Percentiles rank a stretch among this genome's conserved stretches.
These are phyloP conservation scores for Brachyistius frenatus DNA, from an alignment of 2,113 vertebrate species.

Conservation along the genomic window DNA sequence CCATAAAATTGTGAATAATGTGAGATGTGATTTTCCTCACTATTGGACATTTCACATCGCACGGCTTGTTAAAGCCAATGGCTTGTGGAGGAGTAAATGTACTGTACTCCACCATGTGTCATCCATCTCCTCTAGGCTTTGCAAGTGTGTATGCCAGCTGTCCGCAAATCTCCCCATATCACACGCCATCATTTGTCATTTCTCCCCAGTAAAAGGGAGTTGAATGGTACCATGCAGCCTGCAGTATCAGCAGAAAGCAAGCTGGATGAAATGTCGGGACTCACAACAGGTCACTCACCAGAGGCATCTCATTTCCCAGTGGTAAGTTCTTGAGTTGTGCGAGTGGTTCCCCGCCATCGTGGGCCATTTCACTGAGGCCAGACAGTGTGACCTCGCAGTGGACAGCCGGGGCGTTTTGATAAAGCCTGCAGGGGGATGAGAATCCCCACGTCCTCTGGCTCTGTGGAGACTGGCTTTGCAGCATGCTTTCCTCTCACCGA, in stretches of 20 bases:
- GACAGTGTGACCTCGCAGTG: conserved; percentile 32
- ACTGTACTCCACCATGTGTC: conserved; percentile 71
- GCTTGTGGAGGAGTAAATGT: conserved; percentile 68
- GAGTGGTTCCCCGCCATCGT: conserved; percentile 5
- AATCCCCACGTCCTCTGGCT: background rate
- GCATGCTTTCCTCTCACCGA: conserved; percentile 10
- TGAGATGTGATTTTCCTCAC: conserved; percentile 71
- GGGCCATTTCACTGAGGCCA: conserved; percentile 43
- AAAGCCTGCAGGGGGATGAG: conserved; percentile 36
- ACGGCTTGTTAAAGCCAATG: conserved; percentile 71
- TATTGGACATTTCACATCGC: conserved; percentile 67
- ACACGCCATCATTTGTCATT: conserved; percentile 62
- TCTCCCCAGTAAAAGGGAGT: conserved; percentile 48
- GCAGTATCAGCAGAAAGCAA: conserved; percentile 11
- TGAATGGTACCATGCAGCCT: conserved; percentile 42
- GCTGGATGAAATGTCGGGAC: conserved; percentile 18
- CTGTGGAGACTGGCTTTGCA: conserved; percentile 20
- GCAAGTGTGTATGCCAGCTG: conserved; percentile 65
- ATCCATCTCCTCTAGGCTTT: conserved; percentile 65
- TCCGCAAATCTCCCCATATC: conserved; percentile 60
- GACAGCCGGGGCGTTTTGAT: conserved; percentile 27
- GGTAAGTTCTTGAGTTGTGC: background rate
- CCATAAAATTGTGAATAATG: conserved; percentile 76
- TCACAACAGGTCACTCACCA: conserved; percentile 55
- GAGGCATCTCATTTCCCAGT: conserved; percentile 51